Base-by-base conservation (phyloP, 2,888 invertebrate species). In the Rambutsinella grinnellia region DNA sequence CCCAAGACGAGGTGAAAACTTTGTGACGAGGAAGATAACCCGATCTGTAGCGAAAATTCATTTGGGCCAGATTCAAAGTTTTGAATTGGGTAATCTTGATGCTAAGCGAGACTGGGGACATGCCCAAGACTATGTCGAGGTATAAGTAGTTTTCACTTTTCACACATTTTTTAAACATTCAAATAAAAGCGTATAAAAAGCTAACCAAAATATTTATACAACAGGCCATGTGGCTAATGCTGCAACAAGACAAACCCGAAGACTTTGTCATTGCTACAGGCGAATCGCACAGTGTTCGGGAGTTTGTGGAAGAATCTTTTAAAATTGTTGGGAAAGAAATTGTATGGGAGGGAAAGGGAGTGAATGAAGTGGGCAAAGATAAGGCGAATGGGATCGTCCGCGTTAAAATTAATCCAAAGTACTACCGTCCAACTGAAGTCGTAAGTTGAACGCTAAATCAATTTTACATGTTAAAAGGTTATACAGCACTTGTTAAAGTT, bases 211-310 rank as follows among this genome's bases (percentile, higher is more conserved):
- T 15, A 19, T 27, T 47, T 15, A 15, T 66, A 67, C 76, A 82
- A 8, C 86, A 95, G 93, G 99, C 98, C 0, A 99, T 99, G 99
- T 99, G 99, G 98, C 88, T 97, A 86, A 99, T 99, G 96, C 89
- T 99, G 17, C 99, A 99, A 86, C 93, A 94, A 85, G 92, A 95
- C 0, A 87, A 88, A 44, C 94, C 99, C 0, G 94, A 97, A 63
- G 99, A 99, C 88, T 99, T 93, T 89, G 99, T 99, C 3, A 96
- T 99, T 84, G 97, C 99, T 3, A 97, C 97, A 0, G 97, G 97
- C 0, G 94, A 96, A 86, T 91, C 93, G 15, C 97, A 97, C 87
- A 97, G 95, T 86, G 99, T 99, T 0, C 89, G 95, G 13, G 96
- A 99, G 87, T 99, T 99, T 88, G 96, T 99, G 0, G 96, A 96